A percentile compares a stretch with the other conserved stretches of the same genome.
phyloP scores from a whole-genome alignment of 2,888 invertebrate genomes.

The Nemotelus pantherinus region DNA sequence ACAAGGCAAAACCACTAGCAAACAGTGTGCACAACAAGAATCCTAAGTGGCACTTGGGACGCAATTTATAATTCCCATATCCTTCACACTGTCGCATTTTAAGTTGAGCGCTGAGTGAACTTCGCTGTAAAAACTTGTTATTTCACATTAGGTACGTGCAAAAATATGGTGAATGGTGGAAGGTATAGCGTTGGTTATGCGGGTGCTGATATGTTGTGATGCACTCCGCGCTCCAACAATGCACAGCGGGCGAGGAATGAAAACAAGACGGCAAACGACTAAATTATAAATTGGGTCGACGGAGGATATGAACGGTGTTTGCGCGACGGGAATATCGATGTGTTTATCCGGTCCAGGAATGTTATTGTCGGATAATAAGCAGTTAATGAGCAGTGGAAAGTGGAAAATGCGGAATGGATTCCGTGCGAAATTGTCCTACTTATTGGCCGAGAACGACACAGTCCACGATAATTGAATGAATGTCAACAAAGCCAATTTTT shows the following conservation, averaged over 20 bases:
- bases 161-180: slow-evolving; percentile 3
- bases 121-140: slow-evolving; percentile 41
- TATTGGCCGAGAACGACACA: no score
- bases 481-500: no score
- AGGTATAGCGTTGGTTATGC: neutral
- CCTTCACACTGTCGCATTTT: slow-evolving; percentile 41
- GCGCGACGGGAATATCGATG: slow-evolving; percentile 1
- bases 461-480: no score
- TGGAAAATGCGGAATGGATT: no score
- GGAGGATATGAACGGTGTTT: neutral
- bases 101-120: slow-evolving; percentile 34
- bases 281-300: slow-evolving; percentile 33
- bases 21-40: slow-evolving; percentile 42
- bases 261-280: slow-evolving; percentile 8
- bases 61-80: slow-evolving; percentile 41
- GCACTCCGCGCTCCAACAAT: slow-evolving; percentile 9
- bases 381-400: neutral
- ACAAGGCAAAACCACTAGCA: neutral
- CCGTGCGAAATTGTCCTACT: no score
- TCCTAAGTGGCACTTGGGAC: slow-evolving; percentile 38
- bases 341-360: neutral
- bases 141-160: slow-evolving; percentile 31
- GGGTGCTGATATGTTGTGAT: neutral
- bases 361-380: neutral
- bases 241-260: neutral